These are phyloP conservation scores for Dendrocincla fuliginosa DNA, from an alignment of 2,797 vertebrate genomes.

Conservation along the genomic window DNA sequence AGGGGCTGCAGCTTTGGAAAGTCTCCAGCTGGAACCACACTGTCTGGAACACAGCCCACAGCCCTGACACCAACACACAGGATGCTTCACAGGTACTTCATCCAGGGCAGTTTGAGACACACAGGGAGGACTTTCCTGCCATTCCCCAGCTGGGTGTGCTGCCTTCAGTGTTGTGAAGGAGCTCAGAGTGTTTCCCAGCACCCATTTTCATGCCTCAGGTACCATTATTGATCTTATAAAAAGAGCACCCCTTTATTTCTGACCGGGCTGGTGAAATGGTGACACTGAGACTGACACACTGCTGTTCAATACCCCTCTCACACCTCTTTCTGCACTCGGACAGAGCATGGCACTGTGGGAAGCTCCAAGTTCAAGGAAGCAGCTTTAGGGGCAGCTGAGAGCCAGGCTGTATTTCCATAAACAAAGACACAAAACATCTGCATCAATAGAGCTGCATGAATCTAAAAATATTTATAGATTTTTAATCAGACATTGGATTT, in stretches of 20 bases:
- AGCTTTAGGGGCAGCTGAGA: background rate
- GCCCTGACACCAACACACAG: background rate
- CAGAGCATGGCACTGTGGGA: accelerated
- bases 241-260: background rate
- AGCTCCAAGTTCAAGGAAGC: background rate
- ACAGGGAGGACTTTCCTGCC: background rate
- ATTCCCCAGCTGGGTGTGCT: background rate
- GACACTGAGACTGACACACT: background rate
- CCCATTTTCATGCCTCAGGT: background rate
- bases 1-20: background rate
- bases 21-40: background rate
- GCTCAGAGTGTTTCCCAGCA: background rate
- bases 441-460: background rate
- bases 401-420: background rate
- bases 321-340: background rate
- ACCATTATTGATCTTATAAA: background rate
- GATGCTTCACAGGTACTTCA: background rate
- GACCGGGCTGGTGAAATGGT: background rate
- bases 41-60: background rate
- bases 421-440: background rate
- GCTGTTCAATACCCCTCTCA: background rate
- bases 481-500: background rate
- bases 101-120: background rate
- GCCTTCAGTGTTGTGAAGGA: background rate
- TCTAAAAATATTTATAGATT: background rate